Evolutionary conservation across 1,140 invertebrate species (phyloP), one percentile per base, ranked within the genome.

Genomic region (Neuroterus valhalla): DNA sequence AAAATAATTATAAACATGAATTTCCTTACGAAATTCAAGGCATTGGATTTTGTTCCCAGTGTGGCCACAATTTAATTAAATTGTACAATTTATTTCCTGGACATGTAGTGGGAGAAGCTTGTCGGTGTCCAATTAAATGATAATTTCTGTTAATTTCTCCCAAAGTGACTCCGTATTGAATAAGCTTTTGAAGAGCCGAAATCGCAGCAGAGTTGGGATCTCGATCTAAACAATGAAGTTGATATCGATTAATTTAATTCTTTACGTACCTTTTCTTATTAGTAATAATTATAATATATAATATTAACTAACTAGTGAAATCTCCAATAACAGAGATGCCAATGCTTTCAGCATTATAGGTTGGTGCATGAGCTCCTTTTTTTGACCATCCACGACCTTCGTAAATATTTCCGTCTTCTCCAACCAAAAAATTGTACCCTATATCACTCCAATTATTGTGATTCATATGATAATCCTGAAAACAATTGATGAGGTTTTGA

Each of bases 381-480:
- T 83, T 85, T 19, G 84, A 84, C 92, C 92, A 93, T 1, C 92
- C 92, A 19, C 92, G 87, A 0, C 90, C 92, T 80, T 92, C 91
- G 74, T 92, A 93, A n/a, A 91, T 82, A 38, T 90, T 90, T 3
- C 92, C 92, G 71, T 91, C 91, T 23, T 91, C 91, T 11, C 91
- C 90, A 1, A 93, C 76, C 5, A 89, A 11, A 76, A 93, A 93
- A 76, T 89, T 92, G 44, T 90, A 90, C 1, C 89, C 91, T 52
- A 92, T 91, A 72, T 92, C 91, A 11, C 26, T 50, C 91, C 91
- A 92, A 0, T 85, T 62, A 50, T 84, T 86, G 0, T 26, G 55
- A 21, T 91, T 76, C 75, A 91, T 91, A 71, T 92, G 91, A 52
- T 86, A 89, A 66, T 89, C 85, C 85, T 92, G 82, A 46, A 66